Conservation (phyloP, 2,797 vertebrate species). For the Cyclopterus lumpus region DNA sequence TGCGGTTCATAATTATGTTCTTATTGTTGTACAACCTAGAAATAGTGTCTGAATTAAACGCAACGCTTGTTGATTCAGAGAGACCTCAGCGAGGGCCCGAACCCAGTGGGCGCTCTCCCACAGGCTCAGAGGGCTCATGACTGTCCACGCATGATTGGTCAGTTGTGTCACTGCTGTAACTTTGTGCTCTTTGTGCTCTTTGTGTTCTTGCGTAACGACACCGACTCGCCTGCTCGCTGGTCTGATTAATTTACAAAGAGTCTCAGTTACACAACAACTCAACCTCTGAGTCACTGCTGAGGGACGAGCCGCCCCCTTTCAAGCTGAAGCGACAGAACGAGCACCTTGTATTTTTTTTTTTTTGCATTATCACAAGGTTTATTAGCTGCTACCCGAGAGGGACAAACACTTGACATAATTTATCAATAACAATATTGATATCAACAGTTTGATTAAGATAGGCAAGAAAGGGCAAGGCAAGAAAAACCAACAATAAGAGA, state of each 20-base stretch:
- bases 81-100: neutral
- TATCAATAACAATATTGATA: too few relatives aligned
- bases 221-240: neutral
- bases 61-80: neutral
- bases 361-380: neutral
- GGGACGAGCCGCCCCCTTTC: neutral
- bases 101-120: neutral
- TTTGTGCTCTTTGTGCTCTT: neutral
- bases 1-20: neutral
- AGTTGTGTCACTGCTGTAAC: neutral
- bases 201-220: neutral
- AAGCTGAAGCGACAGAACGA: neutral
- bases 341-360: neutral
- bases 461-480: constrained; percentile 16
- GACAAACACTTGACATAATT: too few relatives aligned
- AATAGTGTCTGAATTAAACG: neutral
- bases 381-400: neutral
- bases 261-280: neutral
- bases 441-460: too few relatives aligned
- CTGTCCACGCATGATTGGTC: neutral
- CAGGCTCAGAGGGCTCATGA: neutral
- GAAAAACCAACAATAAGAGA: neutral
- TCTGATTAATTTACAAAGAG: neutral
- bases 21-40: neutral
- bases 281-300: constrained; percentile 36